Conservation (phyloP, 2,888 invertebrate genomes). For the Entomobrya multifasciata region DNA sequence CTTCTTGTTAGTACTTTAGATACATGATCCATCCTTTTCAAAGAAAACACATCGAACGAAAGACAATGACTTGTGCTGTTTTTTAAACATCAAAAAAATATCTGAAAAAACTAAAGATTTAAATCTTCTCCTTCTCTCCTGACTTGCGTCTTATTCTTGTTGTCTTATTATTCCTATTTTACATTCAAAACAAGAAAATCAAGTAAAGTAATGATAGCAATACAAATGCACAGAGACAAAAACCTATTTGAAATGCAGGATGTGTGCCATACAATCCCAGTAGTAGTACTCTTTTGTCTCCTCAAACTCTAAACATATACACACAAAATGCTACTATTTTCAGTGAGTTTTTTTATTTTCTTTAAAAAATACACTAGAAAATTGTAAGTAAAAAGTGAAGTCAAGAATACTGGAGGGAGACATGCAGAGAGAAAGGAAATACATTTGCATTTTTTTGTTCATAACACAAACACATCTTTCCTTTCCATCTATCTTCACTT, state of each 20-base stretch:
- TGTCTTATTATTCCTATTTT: conserved; percentile 19
- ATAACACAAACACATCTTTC: conserved; percentile 19
- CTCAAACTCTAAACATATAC: not conserved
- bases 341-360: too few species aligned
- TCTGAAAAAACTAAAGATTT: too few species aligned
- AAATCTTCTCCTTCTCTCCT: too few species aligned
- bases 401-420: not conserved
- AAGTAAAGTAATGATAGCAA: not conserved
- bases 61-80: not conserved
- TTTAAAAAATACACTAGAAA: not conserved
- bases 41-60: not conserved
- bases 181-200: conserved; percentile 20
- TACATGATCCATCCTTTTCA: not conserved
- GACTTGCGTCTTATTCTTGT: too few species aligned
- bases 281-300: not conserved
- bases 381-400: not conserved
- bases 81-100: too few species aligned
- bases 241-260: conserved; percentile 36
- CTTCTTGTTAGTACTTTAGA: not conserved
- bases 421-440: conserved; percentile 17
- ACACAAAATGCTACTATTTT: too few species aligned
- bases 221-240: not conserved
- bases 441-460: conserved; percentile 45
- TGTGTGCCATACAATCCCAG: conserved; percentile 12
- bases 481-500: conserved; percentile 17